Base-by-base conservation (phyloP, 2,888 invertebrate species). In the Nomada lathburiana region DNA sequence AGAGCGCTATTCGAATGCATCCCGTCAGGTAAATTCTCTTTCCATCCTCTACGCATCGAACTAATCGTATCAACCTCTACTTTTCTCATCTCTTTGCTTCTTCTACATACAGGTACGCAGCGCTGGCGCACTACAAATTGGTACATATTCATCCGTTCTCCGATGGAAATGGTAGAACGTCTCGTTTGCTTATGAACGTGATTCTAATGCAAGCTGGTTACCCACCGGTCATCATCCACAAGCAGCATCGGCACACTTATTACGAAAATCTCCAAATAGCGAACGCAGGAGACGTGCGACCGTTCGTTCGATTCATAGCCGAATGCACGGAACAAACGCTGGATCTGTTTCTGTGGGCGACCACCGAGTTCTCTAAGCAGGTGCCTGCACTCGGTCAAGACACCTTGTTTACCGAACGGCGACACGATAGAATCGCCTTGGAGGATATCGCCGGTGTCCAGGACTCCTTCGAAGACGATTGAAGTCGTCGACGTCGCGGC, bases 71-170 rank as follows among this genome's bases (percentile, higher is more conserved):
- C 16, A 7, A 7, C 2, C 11, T 18, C 10, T 7, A 23, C 10
- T 5, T 5, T 0, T 5, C 11, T 16, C 26, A 2, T 50, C 18
- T 16, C 0, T 0, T 23, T 18, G n/a, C 53, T 20, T 63, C 47
- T 47, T 20, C 2, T 42, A 2, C 47, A 47, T 47, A 0, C 2
- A 98, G 98, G 93, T 97, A 97, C 92, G 99, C 99, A 69, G 99
- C 99, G 0, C 94, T 99, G 72, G 99, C 98, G 0, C 99, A 99
- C 94, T 99, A 99, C 94, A 98, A 98, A 94, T 94, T 99, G 62
- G 99, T 99, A 0, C 97, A 98, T 92, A 98, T 99, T 88, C 99
- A 99, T 94, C 99, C 99, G 0, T 99, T 99, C 94, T 96, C 97
- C 2, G 99, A 99, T 94, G 99, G 99, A 65, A 99, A 99, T 92